Base-by-base conservation (phyloP, 2,888 invertebrate genomes). In the Osmoderma eremita region DNA sequence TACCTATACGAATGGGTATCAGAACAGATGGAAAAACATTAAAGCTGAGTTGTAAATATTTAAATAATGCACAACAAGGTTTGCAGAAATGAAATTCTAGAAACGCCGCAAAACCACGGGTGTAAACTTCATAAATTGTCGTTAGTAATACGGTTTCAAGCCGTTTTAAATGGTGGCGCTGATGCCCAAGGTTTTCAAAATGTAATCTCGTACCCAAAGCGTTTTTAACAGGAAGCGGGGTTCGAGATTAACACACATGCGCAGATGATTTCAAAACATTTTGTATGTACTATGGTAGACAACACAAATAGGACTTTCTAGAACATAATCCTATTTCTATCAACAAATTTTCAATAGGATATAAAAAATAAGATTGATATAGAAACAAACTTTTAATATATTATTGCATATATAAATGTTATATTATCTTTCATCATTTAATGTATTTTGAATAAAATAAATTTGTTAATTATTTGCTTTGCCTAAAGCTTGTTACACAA, bases 111-210 rank as follows among this genome's bases (percentile, higher is more conserved):
- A 77, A 77, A 73, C 72, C 73, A 78, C 79, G 78, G 79, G 79
- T 79, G 79, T 79, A 80, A 79, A 80, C 80, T 80, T 79, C 76
- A 77, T 74, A 75, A 75, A 77, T 76, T 77, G 71, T 71, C 73
- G 71, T 71, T 72, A 62, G 42, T 69, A 67, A 70, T 73, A 65
- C 70, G 41, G 45, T 63, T 65, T 68, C 41, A 24, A 15, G 53
- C 63, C 73, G 67, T 56, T 39, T 67, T 58, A 39, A 51, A 69
- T 67, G 71, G 70, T 63, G 69, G 68, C 68, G 68, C 68, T 68
- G 51, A 30, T 22, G 24, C 3, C 17, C 39, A 48, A 54, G 39
- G 48, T 68, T 58, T 56, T 56, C 65, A 51, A 51, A 66, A 24
- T 67, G 50, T 61, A 68, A 61, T 45, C 67, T 67, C 67, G 67